Conservation (phyloP, 1,140 invertebrate genomes). For the Xylocopa sonorina region DNA sequence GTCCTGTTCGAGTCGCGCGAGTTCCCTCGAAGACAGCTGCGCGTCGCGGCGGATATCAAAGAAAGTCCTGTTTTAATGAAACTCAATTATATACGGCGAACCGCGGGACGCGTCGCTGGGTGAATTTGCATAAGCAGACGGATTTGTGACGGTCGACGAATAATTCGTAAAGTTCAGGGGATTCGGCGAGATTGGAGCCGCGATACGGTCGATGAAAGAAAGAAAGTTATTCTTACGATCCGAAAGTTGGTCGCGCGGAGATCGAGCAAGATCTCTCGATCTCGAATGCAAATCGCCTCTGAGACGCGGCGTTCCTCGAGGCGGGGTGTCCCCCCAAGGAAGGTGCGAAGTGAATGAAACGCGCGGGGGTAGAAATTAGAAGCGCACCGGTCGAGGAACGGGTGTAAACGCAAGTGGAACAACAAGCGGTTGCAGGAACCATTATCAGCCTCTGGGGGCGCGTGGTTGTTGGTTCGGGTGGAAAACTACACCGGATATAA, state of each 20-base stretch:
- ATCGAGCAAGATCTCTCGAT: not conserved
- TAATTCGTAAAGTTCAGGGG: conserved; percentile 5
- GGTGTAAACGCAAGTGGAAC: conserved; percentile 35
- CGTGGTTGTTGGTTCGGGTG: conserved; percentile 67
- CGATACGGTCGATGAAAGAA: not conserved
- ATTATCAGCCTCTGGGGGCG: conserved; percentile 75
- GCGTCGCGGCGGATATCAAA: conserved; percentile 25
- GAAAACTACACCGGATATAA: conserved; percentile 78
- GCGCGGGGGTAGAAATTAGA: conserved; percentile 24
- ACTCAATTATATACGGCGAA: conserved; percentile 19
- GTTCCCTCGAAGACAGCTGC: not conserved
- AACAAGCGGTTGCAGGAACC: conserved; percentile 52
- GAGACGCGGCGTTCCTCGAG: not conserved
- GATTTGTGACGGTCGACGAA: conserved; percentile 15
- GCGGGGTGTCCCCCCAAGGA: not conserved
- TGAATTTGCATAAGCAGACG: conserved; percentile 24
- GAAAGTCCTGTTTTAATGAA: conserved; percentile 31
- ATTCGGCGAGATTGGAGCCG: not conserved
- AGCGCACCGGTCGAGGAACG: conserved; percentile 30
- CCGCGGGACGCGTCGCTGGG: not conserved
- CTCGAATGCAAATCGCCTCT: not conserved
- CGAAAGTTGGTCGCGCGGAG: not conserved
- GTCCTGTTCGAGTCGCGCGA: not conserved
- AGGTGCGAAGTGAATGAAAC: not conserved
- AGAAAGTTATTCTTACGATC: conserved; percentile 9